A percentile compares a stretch with the other conserved stretches of the same genome.
Evolutionary conservation across 2,113 vertebrate species (phyloP).

Genomic region (Actenoides lindsayi): DNA sequence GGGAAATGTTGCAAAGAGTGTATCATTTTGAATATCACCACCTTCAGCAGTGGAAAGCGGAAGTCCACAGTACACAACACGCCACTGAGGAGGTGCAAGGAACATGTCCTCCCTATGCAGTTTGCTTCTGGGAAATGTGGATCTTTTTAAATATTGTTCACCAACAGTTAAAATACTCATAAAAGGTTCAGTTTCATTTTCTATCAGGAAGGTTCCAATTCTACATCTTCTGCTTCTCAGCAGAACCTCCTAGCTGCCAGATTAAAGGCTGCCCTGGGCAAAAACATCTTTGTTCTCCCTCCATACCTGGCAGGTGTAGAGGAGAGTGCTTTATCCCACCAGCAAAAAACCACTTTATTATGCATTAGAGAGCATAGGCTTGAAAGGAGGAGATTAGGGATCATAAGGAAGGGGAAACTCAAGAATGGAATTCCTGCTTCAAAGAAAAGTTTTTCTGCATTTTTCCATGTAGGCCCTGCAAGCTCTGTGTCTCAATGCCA

Average conservation of each 20-base stretch:
- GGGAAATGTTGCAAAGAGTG: neutral
- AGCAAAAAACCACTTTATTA: neutral
- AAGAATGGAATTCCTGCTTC: neutral
- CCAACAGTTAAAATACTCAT: neutral
- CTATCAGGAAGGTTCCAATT: neutral
- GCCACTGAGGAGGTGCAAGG: accelerated
- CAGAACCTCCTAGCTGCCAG: neutral
- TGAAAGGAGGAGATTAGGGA: neutral
- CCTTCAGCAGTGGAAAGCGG: neutral
- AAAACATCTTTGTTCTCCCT: neutral
- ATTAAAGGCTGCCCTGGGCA: neutral
- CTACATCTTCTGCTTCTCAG: neutral
- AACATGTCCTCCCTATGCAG: neutral
- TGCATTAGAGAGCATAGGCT: neutral
- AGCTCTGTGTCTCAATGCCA: neutral
- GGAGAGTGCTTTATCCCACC: neutral
- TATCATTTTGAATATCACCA: neutral
- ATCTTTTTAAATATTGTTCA: neutral
- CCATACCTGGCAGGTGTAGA: neutral
- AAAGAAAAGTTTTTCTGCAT: neutral
- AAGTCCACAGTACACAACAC: neutral
- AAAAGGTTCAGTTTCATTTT: neutral
- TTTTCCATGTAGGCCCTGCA: neutral
- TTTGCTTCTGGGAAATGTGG: neutral
- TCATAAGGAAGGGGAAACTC: neutral